Conservation (phyloP, 2,888 invertebrate genomes). For the Andrena fulva region DNA sequence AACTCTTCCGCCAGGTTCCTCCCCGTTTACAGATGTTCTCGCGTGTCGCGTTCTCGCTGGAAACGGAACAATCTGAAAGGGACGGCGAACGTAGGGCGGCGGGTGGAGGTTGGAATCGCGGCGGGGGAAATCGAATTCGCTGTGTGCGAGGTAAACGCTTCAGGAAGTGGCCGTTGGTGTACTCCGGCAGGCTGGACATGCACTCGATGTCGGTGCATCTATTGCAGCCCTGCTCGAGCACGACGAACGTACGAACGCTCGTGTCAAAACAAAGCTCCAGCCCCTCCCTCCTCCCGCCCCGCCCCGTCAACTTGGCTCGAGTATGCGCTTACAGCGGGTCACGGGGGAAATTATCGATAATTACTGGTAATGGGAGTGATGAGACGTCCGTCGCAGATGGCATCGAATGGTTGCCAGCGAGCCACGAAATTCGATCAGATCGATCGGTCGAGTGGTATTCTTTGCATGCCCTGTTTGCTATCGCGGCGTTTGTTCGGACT, state of each 20-base stretch:
- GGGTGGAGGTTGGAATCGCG: slow-evolving; percentile 18
- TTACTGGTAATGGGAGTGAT: slow-evolving; percentile 51
- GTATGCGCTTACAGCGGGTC: slow-evolving; percentile 48
- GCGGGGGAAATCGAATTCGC: slow-evolving; percentile 48
- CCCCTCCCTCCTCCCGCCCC: neutral
- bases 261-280: slow-evolving; percentile 53
- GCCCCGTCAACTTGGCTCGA: slow-evolving; percentile 11
- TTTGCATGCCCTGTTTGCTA: neutral
- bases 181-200: slow-evolving; percentile 43
- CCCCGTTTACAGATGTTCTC: neutral
- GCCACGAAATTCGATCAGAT: neutral
- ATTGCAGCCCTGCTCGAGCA: slow-evolving; percentile 58
- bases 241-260: slow-evolving; percentile 45
- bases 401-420: slow-evolving; percentile 10
- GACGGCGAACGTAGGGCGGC: slow-evolving; percentile 31
- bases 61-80: slow-evolving; percentile 43
- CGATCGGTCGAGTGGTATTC: neutral
- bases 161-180: slow-evolving; percentile 53
- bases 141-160: slow-evolving; percentile 65
- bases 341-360: slow-evolving; percentile 60
- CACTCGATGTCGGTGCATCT: slow-evolving; percentile 60
- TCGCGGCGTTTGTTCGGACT: neutral
- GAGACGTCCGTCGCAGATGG: slow-evolving; percentile 41
- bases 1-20: neutral
- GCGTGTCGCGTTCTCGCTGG: slow-evolving; percentile 5